Base-by-base conservation (phyloP, 92 coral and sea anemone genomes). In the Paragorgia papillata region DNA sequence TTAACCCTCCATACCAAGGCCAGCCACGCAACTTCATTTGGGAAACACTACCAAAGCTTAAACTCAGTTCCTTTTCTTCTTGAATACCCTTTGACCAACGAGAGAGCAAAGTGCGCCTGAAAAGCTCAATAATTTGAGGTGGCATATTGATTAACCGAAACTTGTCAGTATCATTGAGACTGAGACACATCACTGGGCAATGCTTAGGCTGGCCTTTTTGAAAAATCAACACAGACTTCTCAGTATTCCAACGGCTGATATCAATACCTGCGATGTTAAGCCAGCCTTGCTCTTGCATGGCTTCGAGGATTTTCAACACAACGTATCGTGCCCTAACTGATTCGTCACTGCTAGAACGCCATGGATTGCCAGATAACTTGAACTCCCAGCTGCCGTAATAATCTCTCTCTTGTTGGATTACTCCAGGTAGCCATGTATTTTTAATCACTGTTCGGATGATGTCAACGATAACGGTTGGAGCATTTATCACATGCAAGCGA, bases 271-370 rank as follows among this genome's bases (percentile, higher is more conserved):
- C 86, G 59, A 82, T 28, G 6, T 74, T 64, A 29, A 21, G 57
- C 89, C 89, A 86, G 58, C 89, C 86, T 35, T 86, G 79, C 7
- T 53, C 26, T 71, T 66, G 86, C 43, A 86, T 61, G 26, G 67
- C 62, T 62, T 86, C 83, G 21, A 86, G 29, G 9, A 86, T 46
- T 17, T 76, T 82, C 18, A 73, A 0, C 25, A 86, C 54, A 60
- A 82, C 50, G 60, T 76, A 86, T 41, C 86, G 57, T 18, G 89
- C 79, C 48, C 73, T 85, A 1, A 69, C 86, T 18, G 86, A 81
- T 78, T 86, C 89, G 7, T 56, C 31, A 2, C 83, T 64, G 8
- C 62, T 30, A 0, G 89, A 80, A 62, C 79, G 66, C 89, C 89
- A 86, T 5, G 89, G 89, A 56, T 40, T 67, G 10, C 89, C 86